Evolutionary conservation across 2,888 invertebrate species (phyloP).

Genomic region (Limnephilus marmoratus): DNA sequence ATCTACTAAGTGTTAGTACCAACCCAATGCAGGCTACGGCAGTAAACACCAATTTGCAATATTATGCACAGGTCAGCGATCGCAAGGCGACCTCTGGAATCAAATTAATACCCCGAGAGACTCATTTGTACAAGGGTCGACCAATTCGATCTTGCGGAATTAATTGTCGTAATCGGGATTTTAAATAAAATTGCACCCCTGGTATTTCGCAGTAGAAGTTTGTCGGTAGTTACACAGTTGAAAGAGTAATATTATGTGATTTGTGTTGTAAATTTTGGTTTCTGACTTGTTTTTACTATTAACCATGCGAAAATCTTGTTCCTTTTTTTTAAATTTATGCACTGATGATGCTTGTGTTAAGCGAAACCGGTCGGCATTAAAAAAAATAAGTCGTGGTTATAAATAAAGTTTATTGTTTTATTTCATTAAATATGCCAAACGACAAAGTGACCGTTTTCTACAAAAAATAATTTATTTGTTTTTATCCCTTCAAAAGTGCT

Average conservation of each 20-base stretch:
- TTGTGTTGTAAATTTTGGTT: not conserved
- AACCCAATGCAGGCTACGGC: conserved; percentile 48
- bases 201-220: not conserved
- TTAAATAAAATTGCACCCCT: not conserved
- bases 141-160: conserved; percentile 24
- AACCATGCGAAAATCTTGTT: too few species aligned
- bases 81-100: conserved; percentile 48
- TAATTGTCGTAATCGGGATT: conserved; percentile 36
- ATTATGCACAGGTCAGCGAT: conserved; percentile 60
- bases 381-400: too few species aligned
- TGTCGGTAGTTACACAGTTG: not conserved
- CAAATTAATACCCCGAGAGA: conserved; percentile 51
- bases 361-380: too few species aligned
- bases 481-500: not conserved
- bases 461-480: not conserved
- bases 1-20: conserved; percentile 51
- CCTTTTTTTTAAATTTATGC: too few species aligned
- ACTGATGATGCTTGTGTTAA: too few species aligned
- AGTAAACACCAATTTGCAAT: conserved; percentile 62
- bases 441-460: too few species aligned
- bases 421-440: too few species aligned
- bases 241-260: not conserved
- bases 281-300: not conserved
- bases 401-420: too few species aligned
- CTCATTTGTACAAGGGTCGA: conserved; percentile 13